Conservation (phyloP, 2,797 vertebrate species). For the Muscicapa comitata region DNA sequence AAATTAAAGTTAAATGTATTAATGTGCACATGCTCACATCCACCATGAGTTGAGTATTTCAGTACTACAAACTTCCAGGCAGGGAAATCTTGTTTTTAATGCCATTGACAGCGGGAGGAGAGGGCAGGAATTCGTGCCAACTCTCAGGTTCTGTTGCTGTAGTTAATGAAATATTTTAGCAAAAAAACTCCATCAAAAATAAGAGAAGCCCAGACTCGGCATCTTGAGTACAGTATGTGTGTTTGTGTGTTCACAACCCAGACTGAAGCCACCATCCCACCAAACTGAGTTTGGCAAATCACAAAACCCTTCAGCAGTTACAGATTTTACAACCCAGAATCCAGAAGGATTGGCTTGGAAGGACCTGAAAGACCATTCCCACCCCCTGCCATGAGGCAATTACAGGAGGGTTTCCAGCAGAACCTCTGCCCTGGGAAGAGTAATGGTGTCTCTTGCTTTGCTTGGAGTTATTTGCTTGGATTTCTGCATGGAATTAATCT, state of each 20-base stretch:
- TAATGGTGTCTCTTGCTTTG: neutral
- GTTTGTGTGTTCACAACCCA: neutral
- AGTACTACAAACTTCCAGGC: neutral
- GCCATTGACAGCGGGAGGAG: neutral
- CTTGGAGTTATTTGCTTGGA: neutral
- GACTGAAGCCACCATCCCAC: neutral
- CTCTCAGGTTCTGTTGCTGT: neutral
- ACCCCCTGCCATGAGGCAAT: rapidly evolving
- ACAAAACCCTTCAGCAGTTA: neutral
- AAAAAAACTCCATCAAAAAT: neutral
- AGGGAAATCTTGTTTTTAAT: neutral
- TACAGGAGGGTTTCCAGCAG: rapidly evolving
- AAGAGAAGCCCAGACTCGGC: neutral
- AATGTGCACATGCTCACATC: neutral
- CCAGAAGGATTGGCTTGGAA: neutral
- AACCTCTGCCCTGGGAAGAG: neutral
- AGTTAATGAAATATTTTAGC: neutral
- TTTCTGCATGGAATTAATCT: neutral
- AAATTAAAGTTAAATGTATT: neutral
- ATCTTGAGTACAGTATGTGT: rapidly evolving
- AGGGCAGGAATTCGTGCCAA: neutral
- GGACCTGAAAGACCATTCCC: neutral
- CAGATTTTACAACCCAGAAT: rapidly evolving
- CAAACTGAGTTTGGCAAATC: neutral
- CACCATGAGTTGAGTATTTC: neutral